A percentile compares a stretch with the other conserved stretches of the same genome.
Evolutionary conservation across 2,888 invertebrate species (phyloP).

Genomic region (Drosophila antonietae): DNA sequence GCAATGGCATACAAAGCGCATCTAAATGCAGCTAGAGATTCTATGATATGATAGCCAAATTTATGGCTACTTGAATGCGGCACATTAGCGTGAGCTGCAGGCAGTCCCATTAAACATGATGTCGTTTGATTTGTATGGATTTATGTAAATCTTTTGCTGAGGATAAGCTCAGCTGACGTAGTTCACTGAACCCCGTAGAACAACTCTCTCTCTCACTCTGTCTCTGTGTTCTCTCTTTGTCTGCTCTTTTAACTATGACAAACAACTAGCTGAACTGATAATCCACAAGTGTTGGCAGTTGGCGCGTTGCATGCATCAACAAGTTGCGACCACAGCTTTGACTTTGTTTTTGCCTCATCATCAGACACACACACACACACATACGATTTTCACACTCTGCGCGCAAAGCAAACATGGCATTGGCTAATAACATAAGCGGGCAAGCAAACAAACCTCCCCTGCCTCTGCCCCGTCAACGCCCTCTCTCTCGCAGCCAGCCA

Average conservation of each 20-base stretch:
- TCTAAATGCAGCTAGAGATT: conserved; percentile 44
- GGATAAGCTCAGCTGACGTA: conserved; percentile 4
- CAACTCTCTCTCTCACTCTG: neutral
- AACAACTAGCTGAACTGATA: conserved; percentile 40
- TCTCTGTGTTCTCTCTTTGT: neutral
- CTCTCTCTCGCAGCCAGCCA: neutral
- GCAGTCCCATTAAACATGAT: conserved; percentile 38
- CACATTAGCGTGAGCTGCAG: conserved; percentile 45
- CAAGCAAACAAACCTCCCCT: conserved; percentile 61
- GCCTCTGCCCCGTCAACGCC: neutral
- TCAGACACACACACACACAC: conserved; percentile 9
- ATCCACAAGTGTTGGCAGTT: conserved; percentile 47
- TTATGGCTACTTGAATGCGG: conserved; percentile 60
- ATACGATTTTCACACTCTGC: conserved; percentile 68
- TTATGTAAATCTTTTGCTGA: conserved; percentile 61
- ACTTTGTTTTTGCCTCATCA: conserved; percentile 29
- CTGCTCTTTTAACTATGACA: conserved; percentile 34
- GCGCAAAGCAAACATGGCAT: conserved; percentile 63
- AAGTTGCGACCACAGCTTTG: conserved; percentile 51
- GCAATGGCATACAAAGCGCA: neutral
- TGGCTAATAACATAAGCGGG: conserved; percentile 77
- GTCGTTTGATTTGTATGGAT: conserved; percentile 58
- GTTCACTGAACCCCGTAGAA: conserved; percentile 40
- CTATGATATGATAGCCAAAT: conserved; percentile 57
- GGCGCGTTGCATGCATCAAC: conserved; percentile 61